Conservation (phyloP, 2,113 vertebrate species). For the Leptocoma aspasia region DNA sequence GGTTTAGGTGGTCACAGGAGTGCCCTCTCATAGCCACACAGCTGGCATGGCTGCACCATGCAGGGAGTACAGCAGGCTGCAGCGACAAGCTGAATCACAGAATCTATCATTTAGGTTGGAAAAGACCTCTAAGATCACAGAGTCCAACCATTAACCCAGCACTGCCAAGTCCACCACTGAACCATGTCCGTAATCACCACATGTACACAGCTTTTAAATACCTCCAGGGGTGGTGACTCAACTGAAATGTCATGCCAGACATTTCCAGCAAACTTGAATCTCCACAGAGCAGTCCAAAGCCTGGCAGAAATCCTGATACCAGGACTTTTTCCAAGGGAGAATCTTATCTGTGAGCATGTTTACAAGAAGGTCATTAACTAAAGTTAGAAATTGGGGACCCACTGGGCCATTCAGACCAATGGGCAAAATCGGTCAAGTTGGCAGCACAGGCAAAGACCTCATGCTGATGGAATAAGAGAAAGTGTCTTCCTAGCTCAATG, state of each 20-base stretch:
- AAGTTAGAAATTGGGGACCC: neutral
- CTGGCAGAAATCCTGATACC: neutral
- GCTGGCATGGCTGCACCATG: neutral
- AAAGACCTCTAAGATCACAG: neutral
- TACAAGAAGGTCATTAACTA: neutral
- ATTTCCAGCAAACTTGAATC: neutral
- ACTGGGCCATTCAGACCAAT: neutral
- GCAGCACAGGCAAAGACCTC: neutral
- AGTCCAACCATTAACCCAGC: neutral
- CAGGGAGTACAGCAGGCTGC: neutral
- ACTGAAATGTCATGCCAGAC: neutral
- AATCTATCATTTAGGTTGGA: neutral
- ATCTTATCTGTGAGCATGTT: neutral
- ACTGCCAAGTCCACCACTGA: neutral
- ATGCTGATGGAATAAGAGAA: neutral
- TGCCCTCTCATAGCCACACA: accelerated
- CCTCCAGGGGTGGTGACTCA: neutral
- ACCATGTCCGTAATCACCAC: neutral
- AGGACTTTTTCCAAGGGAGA: neutral
- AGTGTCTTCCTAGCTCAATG: neutral
- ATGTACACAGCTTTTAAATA: neutral
- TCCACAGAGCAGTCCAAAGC: neutral
- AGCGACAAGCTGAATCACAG: neutral
- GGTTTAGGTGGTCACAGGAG: neutral
- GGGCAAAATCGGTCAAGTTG: neutral